Evolutionary conservation across 2,888 invertebrate genomes (phyloP), one percentile per base, ranked within the genome.

Genomic region (Hetaerina titia): DNA sequence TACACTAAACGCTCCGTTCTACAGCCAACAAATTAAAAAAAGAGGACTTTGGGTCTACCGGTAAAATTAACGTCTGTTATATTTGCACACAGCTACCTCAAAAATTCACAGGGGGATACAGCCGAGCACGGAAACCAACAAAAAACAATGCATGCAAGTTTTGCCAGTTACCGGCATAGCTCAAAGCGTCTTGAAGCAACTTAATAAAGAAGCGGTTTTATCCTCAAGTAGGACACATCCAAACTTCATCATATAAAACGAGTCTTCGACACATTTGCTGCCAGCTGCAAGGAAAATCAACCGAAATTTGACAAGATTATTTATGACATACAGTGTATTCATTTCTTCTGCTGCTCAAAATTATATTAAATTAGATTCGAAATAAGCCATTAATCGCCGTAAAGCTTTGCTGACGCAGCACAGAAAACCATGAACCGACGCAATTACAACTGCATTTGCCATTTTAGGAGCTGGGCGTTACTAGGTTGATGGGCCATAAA

Each of bases 101-200:
- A 25, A 92, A 92, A 64, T 74, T 56, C 19, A 92, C 92, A 92
- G 22, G 56, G 63, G 45, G 64, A 17, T 64, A 92, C 19, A 92
- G 56, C 56, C 22, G 69, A 90, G 63, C 64, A 92, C n/a, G 69
- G 69, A 64, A 92, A 69, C 74, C 69, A 92, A 92, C 64, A 64
- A 92, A 92, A 22, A 57, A 64, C 31, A 64, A 22, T 57, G 90
- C 92, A 92, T 92, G 92, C 92, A 92, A 64, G 8, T 45, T 56
- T 92, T 92, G 92, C 92, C 92, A 92, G 92, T 92, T 92, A 92
- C 92, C 92, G 92, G 92, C 92, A 92, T 92, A 6, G 56, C n/a
- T 92, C 92, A 92, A 92, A 56, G 69, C 69, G 92, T 92, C 74
- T 69, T 74, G 92, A 92, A n/a, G 69, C 60, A 92, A 74, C 92